phyloP scores from a whole-genome alignment of 2,797 vertebrate genomes.

The Ammospiza maritima region DNA sequence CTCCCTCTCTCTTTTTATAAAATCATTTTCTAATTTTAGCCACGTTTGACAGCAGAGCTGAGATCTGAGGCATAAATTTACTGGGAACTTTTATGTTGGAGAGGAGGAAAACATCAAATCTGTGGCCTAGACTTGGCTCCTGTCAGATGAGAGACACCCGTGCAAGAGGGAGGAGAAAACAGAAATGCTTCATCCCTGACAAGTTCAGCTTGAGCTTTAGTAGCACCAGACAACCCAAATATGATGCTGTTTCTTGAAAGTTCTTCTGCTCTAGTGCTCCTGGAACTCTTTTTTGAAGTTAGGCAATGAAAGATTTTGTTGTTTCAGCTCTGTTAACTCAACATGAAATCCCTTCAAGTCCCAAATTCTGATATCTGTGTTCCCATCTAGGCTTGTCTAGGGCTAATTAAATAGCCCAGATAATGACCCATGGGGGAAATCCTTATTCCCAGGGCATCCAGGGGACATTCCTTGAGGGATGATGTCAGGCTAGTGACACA shows the following conservation, averaged over 20 bases:
- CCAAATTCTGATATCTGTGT: not conserved
- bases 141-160: not conserved
- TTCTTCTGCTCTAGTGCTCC: not conserved
- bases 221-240: not conserved
- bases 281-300: not conserved
- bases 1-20: not conserved
- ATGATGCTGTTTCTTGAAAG: not conserved
- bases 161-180: not conserved
- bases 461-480: not conserved
- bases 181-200: not conserved
- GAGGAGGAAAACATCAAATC: constrained; percentile 16
- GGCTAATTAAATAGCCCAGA: not conserved
- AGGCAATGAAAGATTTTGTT: not conserved
- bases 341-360: fast-evolving
- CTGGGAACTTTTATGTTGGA: constrained; percentile 2
- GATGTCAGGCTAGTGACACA: not conserved
- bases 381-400: not conserved
- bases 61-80: constrained; percentile 39
- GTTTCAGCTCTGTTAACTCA: not conserved
- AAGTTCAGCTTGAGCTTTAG: not conserved
- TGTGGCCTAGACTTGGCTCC: not conserved
- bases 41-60: constrained; percentile 7
- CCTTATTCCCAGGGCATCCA: not conserved
- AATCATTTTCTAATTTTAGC: constrained; percentile 28
- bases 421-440: not conserved